Percentiles rank a stretch among this genome's conserved stretches.
Evolutionary conservation across 2,888 invertebrate species (phyloP).

Genomic region (Brachyopa scutellaris): DNA sequence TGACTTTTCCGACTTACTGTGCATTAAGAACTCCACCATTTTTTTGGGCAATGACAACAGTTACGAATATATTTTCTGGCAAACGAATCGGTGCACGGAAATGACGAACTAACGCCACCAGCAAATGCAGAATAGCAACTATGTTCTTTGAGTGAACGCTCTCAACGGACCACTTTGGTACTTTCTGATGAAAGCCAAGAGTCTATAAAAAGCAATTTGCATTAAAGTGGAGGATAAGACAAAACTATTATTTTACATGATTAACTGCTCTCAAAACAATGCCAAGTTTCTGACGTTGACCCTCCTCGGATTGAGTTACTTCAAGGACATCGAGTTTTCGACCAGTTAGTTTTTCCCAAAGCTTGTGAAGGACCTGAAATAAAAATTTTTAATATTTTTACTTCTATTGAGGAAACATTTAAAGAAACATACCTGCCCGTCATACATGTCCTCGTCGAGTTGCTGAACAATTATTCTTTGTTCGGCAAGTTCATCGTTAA

Average conservation of each 20-base stretch:
- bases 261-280: conserved; percentile 95
- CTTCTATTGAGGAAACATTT: too few species aligned
- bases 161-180: conserved; percentile 98
- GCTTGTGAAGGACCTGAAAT: conserved; percentile 86
- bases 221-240: neutral
- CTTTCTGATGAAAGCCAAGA: conserved; percentile 88
- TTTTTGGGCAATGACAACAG: conserved; percentile 95
- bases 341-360: conserved; percentile 92
- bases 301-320: conserved; percentile 98
- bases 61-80: conserved; percentile 97
- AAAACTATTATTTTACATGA: conserved; percentile 83
- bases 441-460: conserved; percentile 97
- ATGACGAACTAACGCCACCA: conserved; percentile 95
- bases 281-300: conserved; percentile 96
- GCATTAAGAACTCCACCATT: conserved; percentile 87
- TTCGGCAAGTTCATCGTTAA: conserved; percentile 97
- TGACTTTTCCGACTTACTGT: conserved; percentile 80
- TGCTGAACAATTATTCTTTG: conserved; percentile 98
- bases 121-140: conserved; percentile 95
- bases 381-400: neutral
- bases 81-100: conserved; percentile 97
- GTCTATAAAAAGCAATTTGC: conserved; percentile 83
- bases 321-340: conserved; percentile 97
- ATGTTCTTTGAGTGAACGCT: conserved; percentile 98
- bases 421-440: conserved; percentile 88